Evolutionary conservation across 2,888 invertebrate genomes (phyloP).

Genomic region (Dexiosoma caninum): DNA sequence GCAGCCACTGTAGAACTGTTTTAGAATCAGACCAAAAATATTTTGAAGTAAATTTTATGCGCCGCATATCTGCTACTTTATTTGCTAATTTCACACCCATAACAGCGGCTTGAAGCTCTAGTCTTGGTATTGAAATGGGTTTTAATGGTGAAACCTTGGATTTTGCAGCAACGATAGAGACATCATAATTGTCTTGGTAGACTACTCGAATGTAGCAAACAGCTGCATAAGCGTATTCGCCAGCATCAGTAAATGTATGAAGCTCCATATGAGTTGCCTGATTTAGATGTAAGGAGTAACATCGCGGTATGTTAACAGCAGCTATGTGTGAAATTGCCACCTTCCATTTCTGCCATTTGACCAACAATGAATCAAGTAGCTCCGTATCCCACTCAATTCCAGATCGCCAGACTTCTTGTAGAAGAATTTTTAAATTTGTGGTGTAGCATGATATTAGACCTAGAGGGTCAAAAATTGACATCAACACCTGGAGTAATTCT

Average conservation of each 20-base stretch:
- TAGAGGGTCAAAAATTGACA: too few species aligned
- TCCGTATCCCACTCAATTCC: constrained; percentile 34
- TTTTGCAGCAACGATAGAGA: constrained; percentile 34
- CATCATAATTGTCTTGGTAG: not conserved
- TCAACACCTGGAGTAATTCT: too few species aligned
- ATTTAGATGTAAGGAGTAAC: too few species aligned
- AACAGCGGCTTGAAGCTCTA: constrained; percentile 55
- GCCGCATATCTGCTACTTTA: not conserved
- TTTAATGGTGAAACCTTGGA: constrained; percentile 51
- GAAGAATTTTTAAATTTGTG: not conserved
- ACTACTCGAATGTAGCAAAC: constrained; percentile 37
- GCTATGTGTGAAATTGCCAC: constrained; percentile 52
- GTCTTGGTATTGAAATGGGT: constrained; percentile 50
- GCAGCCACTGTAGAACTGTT: not conserved
- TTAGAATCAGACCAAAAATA: not conserved
- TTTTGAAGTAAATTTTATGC: not conserved
- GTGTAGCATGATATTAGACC: too few species aligned
- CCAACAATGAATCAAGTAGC: constrained; percentile 36
- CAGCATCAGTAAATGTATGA: constrained; percentile 32
- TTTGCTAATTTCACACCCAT: constrained; percentile 32
- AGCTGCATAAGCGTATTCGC: constrained; percentile 53
- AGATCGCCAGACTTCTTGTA: too few species aligned
- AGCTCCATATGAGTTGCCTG: too few species aligned
- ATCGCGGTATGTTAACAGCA: constrained; percentile 43
- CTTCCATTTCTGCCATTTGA: not conserved